These are phyloP conservation scores for Lepus timidus DNA, from an alignment of 2,113 vertebrate species.

Conservation along the genomic window DNA sequence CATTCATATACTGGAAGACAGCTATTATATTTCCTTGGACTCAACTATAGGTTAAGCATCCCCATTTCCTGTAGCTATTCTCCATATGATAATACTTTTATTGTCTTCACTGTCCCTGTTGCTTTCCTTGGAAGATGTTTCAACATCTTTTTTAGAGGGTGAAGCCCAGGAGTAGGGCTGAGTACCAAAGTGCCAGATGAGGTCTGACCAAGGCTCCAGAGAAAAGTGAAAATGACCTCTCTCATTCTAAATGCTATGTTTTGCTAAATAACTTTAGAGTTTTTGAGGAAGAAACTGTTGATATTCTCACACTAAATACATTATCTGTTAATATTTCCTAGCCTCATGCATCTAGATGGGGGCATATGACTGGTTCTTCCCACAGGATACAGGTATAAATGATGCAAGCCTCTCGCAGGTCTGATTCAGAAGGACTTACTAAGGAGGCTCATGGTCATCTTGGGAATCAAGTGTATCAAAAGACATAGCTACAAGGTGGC, in stretches of 20 bases:
- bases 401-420: not conserved
- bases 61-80: slow-evolving; percentile 37
- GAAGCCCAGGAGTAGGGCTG: not conserved
- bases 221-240: not conserved
- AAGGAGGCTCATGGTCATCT: not conserved
- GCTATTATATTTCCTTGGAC: slow-evolving; percentile 35
- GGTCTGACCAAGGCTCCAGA: not conserved
- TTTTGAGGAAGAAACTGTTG: slow-evolving; percentile 14
- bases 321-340: not conserved
- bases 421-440: not conserved
- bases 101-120: not conserved
- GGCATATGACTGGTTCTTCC: not conserved
- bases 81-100: not conserved
- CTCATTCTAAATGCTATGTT: slow-evolving; percentile 11
- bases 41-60: not conserved
- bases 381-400: not conserved
- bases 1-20: slow-evolving; percentile 51
- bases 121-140: slow-evolving; percentile 5
- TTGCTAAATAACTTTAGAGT: slow-evolving; percentile 6
- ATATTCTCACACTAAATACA: not conserved
- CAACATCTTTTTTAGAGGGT: slow-evolving; percentile 4
- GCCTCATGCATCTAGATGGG: not conserved
- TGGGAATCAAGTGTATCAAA: not conserved
- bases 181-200: not conserved
- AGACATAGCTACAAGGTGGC: not conserved